Conservation (phyloP, 1,140 invertebrate species). For the Brachionus plicatilis region DNA sequence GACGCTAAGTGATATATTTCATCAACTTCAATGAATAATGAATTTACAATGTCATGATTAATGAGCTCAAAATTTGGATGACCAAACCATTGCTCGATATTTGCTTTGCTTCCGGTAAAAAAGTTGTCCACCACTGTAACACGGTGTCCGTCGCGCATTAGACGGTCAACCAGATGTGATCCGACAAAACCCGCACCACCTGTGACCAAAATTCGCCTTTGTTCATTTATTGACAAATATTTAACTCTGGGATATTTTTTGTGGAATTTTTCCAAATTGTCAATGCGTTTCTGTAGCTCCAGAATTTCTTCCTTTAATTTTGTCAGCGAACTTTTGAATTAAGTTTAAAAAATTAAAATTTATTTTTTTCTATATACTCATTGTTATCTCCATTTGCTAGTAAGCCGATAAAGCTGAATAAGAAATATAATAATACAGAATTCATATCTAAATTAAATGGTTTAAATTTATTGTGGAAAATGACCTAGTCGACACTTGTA, state of each 20-base stretch:
- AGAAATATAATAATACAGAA: not conserved
- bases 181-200: slow-evolving; percentile 99
- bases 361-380: not conserved
- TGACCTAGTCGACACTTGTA: too few species aligned
- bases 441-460: not conserved
- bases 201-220: slow-evolving; percentile 85
- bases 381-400: not conserved
- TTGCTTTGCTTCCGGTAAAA: slow-evolving; percentile 90
- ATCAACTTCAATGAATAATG: slow-evolving; percentile 94
- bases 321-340: not conserved
- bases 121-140: slow-evolving; percentile 97
- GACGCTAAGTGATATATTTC: slow-evolving; percentile 98
- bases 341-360: not conserved
- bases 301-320: not conserved
- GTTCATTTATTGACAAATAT: slow-evolving; percentile 54
- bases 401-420: not conserved
- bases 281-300: not conserved
- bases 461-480: not conserved
- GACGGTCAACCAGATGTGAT: slow-evolving; percentile 86
- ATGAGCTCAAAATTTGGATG: slow-evolving; percentile 98
- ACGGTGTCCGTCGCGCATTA: slow-evolving; percentile 94
- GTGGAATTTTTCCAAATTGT: not conserved
- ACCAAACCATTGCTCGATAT: slow-evolving; percentile 97
- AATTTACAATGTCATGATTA: slow-evolving; percentile 97
- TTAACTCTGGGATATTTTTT: slow-evolving; percentile 28